These are phyloP conservation scores for Engraulis encrasicolus DNA, from an alignment of 2,113 vertebrate genomes.

Conservation along the genomic window DNA sequence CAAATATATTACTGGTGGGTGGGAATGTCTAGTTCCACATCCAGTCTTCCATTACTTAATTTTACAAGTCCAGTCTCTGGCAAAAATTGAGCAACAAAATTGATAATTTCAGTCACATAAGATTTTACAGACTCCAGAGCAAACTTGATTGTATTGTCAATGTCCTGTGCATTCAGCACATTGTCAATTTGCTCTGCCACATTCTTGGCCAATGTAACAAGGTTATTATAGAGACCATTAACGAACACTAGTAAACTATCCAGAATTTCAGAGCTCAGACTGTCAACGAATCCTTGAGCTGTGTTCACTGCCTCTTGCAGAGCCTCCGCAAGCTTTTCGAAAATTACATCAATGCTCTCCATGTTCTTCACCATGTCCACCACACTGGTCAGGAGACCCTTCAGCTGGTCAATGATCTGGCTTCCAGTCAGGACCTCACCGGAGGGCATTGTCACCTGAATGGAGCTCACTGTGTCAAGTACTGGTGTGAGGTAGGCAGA, in stretches of 20 bases:
- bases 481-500: slow-evolving; percentile 67
- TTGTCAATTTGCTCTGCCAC: slow-evolving; percentile 63
- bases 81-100: slow-evolving; percentile 67
- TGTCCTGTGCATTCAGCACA: slow-evolving; percentile 56
- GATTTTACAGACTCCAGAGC: slow-evolving; percentile 39
- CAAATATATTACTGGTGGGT: background rate
- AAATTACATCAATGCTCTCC: slow-evolving; percentile 70
- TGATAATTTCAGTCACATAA: slow-evolving; percentile 62
- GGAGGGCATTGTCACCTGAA: slow-evolving; percentile 70
- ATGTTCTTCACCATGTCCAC: slow-evolving; percentile 64
- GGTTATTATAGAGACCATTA: slow-evolving; percentile 60
- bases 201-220: slow-evolving; percentile 60
- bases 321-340: slow-evolving; percentile 69
- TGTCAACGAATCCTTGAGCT: slow-evolving; percentile 69
- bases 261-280: slow-evolving; percentile 72
- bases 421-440: slow-evolving; percentile 63
- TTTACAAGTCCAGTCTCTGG: slow-evolving; percentile 66
- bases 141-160: slow-evolving; percentile 18
- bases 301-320: slow-evolving; percentile 68
- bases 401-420: slow-evolving; percentile 66
- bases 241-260: slow-evolving; percentile 65
- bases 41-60: slow-evolving; percentile 75
- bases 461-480: slow-evolving; percentile 54
- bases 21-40: slow-evolving; percentile 60
- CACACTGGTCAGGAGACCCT: slow-evolving; percentile 57